Evolutionary conservation across 2,797 vertebrate genomes (phyloP), one percentile per base, ranked within the genome.

Genomic region (Lindbergichthys nudifrons): DNA sequence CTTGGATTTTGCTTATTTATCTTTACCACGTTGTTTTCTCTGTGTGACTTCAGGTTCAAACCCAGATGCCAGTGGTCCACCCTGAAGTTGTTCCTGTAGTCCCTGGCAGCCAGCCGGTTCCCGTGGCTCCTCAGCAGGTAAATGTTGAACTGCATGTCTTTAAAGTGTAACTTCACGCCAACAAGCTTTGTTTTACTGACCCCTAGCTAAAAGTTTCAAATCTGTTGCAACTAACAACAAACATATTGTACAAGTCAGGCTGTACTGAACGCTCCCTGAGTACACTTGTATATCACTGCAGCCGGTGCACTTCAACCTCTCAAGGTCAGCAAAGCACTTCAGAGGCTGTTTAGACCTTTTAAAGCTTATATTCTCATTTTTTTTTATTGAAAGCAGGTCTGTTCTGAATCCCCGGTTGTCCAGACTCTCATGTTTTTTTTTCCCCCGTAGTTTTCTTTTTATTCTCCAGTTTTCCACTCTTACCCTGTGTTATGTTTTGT

Each of bases 121-220:
- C 89, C 80, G 62, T 65, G 10, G 60, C 87, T 11, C n/a, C 94
- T 75, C 94, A 94, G 75, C 96, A 97, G 96, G 97, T 98, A 92
- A 18, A 32, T 2, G 21, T 67, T 30, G n/a, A 54, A 19, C 14
- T 58, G n/a, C 47, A 39, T 30, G 30, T 71, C 45, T 80, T 57
- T 54, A 32, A 68, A 53, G 36, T 61, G 18, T n/a, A 59, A 62
- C 75, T 56, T 45, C 18, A 48, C 72, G 52, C 63, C 53, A 61
- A 41, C 13, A 69, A 48, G 0, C 15, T n/a, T 42, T 62, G n/a
- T 76, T 69, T 77, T 19, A 43, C 69, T 77, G 80, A 73, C 23
- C 65, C 65, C 6, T 16, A 15, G 9, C 46, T 59, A 43, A 45
- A 64, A 5, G 10, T 52, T 59, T 67, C 5, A 61, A 43, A 47